Evolutionary conservation across 2,888 invertebrate species (phyloP).

Genomic region (Hedychridium roseum): DNA sequence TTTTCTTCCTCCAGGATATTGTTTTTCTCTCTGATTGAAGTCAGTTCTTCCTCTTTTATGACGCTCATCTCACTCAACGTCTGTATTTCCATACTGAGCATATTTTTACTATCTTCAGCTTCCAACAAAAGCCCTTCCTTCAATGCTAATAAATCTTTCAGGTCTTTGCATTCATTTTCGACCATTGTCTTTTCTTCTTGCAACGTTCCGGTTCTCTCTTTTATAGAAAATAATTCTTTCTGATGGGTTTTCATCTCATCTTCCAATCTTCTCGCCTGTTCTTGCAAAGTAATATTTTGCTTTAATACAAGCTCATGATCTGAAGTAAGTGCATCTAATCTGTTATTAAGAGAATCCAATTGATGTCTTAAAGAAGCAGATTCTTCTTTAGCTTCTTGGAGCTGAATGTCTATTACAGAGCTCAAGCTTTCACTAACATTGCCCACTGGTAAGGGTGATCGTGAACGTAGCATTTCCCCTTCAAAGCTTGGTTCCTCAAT

Average conservation of each 20-base stretch:
- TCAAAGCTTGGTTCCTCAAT: constrained; percentile 53
- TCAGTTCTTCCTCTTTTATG: no score
- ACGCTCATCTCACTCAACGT: no score
- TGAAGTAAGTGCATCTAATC: constrained; percentile 20
- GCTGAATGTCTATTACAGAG: constrained; percentile 58
- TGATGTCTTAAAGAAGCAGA: constrained; percentile 50
- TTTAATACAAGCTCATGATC: background rate
- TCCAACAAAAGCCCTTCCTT: no score
- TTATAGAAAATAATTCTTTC: background rate
- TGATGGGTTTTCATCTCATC: background rate
- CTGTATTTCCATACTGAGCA: no score
- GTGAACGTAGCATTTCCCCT: constrained; percentile 38
- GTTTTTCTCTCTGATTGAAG: no score
- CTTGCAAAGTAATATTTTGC: background rate
- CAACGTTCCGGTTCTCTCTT: constrained; percentile 7
- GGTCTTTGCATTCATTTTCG: no score
- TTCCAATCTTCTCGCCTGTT: background rate
- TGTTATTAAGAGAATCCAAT: constrained; percentile 62
- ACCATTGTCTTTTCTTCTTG: constrained; percentile 26
- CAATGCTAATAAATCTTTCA: no score
- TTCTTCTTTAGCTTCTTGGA: constrained; percentile 60
- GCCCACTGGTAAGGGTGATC: constrained; percentile 21
- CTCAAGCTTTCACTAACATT: constrained; percentile 52
- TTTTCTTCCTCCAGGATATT: no score
- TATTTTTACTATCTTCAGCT: no score